Evolutionary conservation across 2,888 invertebrate species (phyloP), one percentile per base, ranked within the genome.

Genomic region (Crematogaster levior): DNA sequence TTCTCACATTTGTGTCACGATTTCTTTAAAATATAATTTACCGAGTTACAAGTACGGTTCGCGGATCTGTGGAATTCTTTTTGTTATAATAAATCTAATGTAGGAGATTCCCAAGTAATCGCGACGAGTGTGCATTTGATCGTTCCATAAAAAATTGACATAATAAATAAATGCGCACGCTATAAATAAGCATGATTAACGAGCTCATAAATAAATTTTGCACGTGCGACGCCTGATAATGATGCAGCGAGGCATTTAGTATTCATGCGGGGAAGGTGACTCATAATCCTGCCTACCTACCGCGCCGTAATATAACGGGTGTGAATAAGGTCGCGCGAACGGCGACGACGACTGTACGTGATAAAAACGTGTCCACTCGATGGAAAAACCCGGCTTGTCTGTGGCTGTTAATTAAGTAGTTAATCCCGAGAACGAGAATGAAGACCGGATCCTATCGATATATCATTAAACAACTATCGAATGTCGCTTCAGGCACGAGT

Each of bases 261-360:
- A 75, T 77, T 81, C 61, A 63, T 65, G 30, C 63, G 53, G 51
- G 46, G 77, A 63, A 81, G 79, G 56, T 79, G 77, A 79, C 77
- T 79, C 77, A 79, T 79, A 72, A 79, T 79, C 72, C 73, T 79
- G 12, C 21, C 56, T 77, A 77, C 77, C 77, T 40, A 75, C 37
- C 68, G 34, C 56, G 30, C 43, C 34, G 43, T n/a, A 27, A 58
- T 43, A 46, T 70, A 79, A 79, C 77, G 77, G 77, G 72, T 79
- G 72, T 56, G 21, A 79, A 70, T 34, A 79, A 72, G 56, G 10
- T 77, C 43, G 43, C 21, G 21, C 40, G 46, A 46, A 30, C 40
- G 27, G 95, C 84, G 4, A 34, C 15, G 27, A 30, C 12, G 4
- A 61, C 40, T 46, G 24, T 46, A 18, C 6, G n/a, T 21, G 18